These are phyloP conservation scores for Euthynnus affinis DNA, from an alignment of 2,797 vertebrate genomes.

Conservation along the genomic window DNA sequence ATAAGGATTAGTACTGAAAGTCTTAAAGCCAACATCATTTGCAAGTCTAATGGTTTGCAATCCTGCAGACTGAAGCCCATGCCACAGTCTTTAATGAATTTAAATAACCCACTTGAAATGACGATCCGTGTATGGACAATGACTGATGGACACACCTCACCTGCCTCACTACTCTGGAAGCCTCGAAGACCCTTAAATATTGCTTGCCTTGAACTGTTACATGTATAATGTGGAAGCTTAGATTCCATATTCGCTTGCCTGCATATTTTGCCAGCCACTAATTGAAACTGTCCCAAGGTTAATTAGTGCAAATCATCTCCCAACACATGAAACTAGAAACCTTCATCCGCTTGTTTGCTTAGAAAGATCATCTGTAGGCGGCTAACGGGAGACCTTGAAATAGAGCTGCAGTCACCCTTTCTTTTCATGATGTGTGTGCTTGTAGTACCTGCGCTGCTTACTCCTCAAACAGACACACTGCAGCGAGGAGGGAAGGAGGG, in stretches of 20 bases:
- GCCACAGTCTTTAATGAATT: constrained; percentile 70
- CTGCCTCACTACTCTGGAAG: constrained; percentile 13
- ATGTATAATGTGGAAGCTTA: not conserved
- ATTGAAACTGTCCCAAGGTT: constrained; percentile 43
- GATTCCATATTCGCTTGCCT: constrained; percentile 13
- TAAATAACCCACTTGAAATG: constrained; percentile 72
- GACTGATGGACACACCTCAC: constrained; percentile 56
- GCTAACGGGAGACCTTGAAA: constrained; percentile 20
- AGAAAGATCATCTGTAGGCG: not conserved
- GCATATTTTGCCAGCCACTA: constrained; percentile 13
- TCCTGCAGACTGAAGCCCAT: constrained; percentile 32
- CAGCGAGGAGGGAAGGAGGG: constrained; percentile 1
- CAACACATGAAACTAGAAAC: constrained; percentile 4
- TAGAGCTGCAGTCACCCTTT: constrained; percentile 13
- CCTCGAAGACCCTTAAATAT: no score
- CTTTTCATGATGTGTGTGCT: constrained; percentile 11
- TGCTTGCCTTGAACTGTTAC: no score
- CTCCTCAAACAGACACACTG: constrained; percentile 19
- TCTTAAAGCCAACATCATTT: constrained; percentile 64
- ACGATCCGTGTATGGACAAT: constrained; percentile 51
- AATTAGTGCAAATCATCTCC: constrained; percentile 54
- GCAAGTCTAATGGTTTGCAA: constrained; percentile 69
- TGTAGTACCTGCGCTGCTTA: constrained; percentile 7
- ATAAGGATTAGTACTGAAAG: constrained; percentile 48
- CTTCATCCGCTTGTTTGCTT: constrained; percentile 15